Evolutionary conservation across 2,797 vertebrate genomes (phyloP).

Genomic region (Gallirallus australis): DNA sequence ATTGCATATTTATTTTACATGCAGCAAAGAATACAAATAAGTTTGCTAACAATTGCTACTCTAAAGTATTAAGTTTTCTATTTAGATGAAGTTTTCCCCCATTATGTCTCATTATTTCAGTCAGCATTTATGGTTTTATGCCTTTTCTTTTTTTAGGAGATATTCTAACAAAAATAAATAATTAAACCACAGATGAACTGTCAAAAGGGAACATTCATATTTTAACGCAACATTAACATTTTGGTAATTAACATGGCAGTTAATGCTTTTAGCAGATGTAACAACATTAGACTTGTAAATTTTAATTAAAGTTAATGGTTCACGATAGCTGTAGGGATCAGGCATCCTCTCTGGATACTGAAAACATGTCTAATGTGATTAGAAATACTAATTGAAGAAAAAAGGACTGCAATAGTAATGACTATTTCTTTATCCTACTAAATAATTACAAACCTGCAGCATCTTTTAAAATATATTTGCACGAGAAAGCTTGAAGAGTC

Average conservation of each 20-base stretch:
- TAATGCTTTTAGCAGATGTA: conserved; percentile 86
- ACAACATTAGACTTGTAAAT: conserved; percentile 87
- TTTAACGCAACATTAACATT: conserved; percentile 84
- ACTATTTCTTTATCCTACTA: conserved; percentile 62
- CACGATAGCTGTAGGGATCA: conserved; percentile 83
- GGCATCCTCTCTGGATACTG: conserved; percentile 80
- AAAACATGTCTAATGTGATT: conserved; percentile 81
- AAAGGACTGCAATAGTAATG: conserved; percentile 68
- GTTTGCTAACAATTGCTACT: background rate
- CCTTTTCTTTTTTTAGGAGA: conserved; percentile 55
- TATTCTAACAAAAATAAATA: conserved; percentile 79
- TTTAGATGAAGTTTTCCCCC: conserved; percentile 22
- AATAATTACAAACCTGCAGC: conserved; percentile 66
- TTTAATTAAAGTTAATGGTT: conserved; percentile 87
- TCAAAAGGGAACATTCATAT: conserved; percentile 84
- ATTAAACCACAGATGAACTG: conserved; percentile 79
- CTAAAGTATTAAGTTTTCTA: background rate
- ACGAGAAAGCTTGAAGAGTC: conserved; percentile 34
- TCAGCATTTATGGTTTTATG: conserved; percentile 36
- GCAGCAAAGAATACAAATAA: background rate
- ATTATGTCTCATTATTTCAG: conserved; percentile 46
- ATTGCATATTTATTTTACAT: background rate
- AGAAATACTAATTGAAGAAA: conserved; percentile 80
- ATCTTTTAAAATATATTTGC: conserved; percentile 48
- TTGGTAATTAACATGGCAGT: conserved; percentile 85